Conservation (phyloP, 2,113 vertebrate genomes). For the Ptychochromis oligacanthus region DNA sequence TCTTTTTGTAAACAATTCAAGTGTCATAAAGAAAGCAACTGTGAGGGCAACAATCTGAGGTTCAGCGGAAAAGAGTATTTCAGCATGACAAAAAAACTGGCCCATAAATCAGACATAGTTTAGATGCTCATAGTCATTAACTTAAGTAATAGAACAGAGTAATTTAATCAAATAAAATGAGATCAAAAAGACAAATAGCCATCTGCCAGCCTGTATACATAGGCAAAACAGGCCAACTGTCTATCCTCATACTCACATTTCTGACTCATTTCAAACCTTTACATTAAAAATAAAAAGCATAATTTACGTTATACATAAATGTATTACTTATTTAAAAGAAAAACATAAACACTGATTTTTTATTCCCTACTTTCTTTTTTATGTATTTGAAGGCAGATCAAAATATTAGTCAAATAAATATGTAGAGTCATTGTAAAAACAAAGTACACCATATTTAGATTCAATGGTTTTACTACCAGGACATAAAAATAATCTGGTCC, state of each 20-base stretch:
- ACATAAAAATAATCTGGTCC: too few relatives aligned
- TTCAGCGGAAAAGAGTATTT: constrained; percentile 8
- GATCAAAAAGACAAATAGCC: neutral
- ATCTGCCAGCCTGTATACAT: neutral
- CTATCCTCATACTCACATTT: neutral
- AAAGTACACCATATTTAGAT: neutral
- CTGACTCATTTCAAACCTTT: constrained; percentile 10
- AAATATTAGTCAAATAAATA: constrained; percentile 39
- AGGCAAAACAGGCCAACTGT: neutral
- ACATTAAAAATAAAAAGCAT: constrained; percentile 31
- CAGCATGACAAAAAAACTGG: constrained; percentile 3
- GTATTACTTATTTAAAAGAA: constrained; percentile 6
- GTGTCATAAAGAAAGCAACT: constrained; percentile 32
- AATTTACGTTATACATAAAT: constrained; percentile 35
- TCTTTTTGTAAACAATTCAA: constrained; percentile 49
- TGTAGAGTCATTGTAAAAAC: neutral
- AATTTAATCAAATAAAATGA: neutral
- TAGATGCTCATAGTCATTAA: neutral
- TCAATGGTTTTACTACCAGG: too few relatives aligned
- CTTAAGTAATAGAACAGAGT: neutral
- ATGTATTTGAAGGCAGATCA: neutral
- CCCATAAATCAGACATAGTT: neutral
- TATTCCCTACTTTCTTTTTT: neutral
- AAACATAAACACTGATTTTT: constrained; percentile 1
- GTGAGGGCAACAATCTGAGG: constrained; percentile 30